A percentile compares a stretch with the other conserved stretches of the same genome.
These are phyloP conservation scores for Drepanosiphum platanoidis DNA, from an alignment of 2,888 invertebrate species.

Conservation along the genomic window DNA sequence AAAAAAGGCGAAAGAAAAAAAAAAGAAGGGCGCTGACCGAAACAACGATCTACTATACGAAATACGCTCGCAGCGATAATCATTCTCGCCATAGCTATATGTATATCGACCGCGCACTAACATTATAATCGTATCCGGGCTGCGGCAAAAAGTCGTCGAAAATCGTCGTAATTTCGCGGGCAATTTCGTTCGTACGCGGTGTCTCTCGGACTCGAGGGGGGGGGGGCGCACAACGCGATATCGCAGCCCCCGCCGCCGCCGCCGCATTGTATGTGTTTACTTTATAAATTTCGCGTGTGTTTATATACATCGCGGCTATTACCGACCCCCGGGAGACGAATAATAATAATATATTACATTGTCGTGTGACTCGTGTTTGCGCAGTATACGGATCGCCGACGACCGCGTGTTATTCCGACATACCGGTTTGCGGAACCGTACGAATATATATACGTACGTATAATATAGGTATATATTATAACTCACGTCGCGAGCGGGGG, in stretches of 20 bases:
- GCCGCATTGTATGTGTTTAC: neutral
- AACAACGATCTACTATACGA: no score
- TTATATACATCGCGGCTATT: neutral
- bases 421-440: constrained; percentile 3
- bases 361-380: neutral
- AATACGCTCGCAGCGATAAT: no score
- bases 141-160: no score
- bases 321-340: neutral
- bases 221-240: neutral
- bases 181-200: neutral
- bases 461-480: no score
- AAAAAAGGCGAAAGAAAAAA: no score
- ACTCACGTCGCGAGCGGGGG: neutral
- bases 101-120: no score
- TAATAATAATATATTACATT: neutral
- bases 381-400: neutral
- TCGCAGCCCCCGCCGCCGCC: neutral
- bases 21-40: no score
- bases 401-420: neutral
- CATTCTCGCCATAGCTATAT: no score
- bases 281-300: neutral
- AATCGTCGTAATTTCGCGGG: no score
- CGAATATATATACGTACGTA: no score
- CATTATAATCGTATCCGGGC: no score
- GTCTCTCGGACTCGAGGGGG: no score